phyloP scores from a whole-genome alignment of 2,888 invertebrate genomes.

The Drosophila borborema region DNA sequence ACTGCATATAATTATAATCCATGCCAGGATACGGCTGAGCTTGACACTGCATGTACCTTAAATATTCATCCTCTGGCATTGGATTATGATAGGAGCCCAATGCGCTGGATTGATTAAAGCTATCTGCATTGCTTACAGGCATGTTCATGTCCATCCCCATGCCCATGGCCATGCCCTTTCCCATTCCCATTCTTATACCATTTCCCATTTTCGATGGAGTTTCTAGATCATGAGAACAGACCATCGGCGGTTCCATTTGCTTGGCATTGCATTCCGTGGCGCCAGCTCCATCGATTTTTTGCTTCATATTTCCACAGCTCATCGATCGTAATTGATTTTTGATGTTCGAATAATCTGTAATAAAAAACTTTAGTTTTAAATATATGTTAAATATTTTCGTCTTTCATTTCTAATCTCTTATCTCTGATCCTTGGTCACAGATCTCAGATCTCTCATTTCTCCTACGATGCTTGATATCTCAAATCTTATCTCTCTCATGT shows the following conservation, averaged over 20 bases:
- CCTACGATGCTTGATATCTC: not conserved
- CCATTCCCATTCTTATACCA: not conserved
- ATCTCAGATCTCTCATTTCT: not conserved
- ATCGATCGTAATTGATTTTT: not conserved
- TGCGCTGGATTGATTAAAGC: not conserved
- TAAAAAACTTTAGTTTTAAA: not conserved
- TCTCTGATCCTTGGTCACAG: not conserved
- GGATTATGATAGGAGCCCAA: slow-evolving; percentile 8
- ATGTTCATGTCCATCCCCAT: not conserved
- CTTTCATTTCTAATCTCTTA: not conserved
- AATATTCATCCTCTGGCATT: not conserved
- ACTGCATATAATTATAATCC: slow-evolving; percentile 1
- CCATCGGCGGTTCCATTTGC: slow-evolving; percentile 5
- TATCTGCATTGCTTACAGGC: not conserved
- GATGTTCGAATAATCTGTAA: not conserved
- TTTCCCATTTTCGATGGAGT: not conserved
- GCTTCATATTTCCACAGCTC: not conserved
- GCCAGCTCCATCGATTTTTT: not conserved
- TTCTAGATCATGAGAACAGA: not conserved
- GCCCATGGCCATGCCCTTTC: not conserved
- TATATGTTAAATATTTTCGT: not conserved
- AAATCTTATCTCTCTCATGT: no score
- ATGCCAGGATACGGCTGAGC: not conserved
- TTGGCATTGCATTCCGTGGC: slow-evolving; percentile 23
- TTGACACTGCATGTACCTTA: slow-evolving; percentile 7